Evolutionary conservation across 2,113 vertebrate species (phyloP).

Genomic region (Perca schrenkii): DNA sequence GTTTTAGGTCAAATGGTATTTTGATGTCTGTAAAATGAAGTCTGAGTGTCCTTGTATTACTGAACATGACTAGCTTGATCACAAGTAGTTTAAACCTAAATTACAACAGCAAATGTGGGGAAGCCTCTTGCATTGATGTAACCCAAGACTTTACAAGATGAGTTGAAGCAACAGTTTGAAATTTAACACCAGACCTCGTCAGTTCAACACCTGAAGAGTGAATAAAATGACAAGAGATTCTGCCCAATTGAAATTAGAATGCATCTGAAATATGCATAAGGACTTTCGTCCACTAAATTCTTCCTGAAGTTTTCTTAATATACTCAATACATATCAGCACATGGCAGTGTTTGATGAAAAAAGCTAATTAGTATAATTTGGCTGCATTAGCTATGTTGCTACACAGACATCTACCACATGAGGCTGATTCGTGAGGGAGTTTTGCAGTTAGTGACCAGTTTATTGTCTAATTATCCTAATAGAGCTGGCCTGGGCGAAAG

Average conservation of each 20-base stretch:
- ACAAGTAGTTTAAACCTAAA: slow-evolving; percentile 1
- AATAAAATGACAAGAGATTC: background rate
- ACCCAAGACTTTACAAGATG: slow-evolving; percentile 1
- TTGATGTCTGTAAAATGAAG: slow-evolving; percentile 8
- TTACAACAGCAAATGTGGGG: slow-evolving; percentile 2
- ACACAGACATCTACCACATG: slow-evolving; percentile 43
- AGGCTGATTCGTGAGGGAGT: slow-evolving; percentile 35
- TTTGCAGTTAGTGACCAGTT: slow-evolving; percentile 70
- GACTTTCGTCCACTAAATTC: background rate
- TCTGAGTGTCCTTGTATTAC: background rate
- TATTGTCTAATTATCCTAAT: slow-evolving; percentile 75
- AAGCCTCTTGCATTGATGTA: background rate
- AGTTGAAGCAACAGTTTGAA: slow-evolving; percentile 18
- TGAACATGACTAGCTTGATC: slow-evolving; percentile 11
- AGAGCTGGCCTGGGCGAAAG: slow-evolving; percentile 50
- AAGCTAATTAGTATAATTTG: slow-evolving; percentile 47
- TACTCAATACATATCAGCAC: slow-evolving; percentile 25
- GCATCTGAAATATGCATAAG: background rate
- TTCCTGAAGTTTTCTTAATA: slow-evolving; percentile 4
- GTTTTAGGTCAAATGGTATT: slow-evolving; percentile 4
- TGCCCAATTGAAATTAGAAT: background rate
- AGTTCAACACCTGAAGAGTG: slow-evolving; percentile 1
- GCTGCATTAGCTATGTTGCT: slow-evolving; percentile 12
- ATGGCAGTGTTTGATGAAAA: slow-evolving; percentile 12
- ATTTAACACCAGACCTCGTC: slow-evolving; percentile 15